Base-by-base conservation (phyloP, 2,113 vertebrate species). In the Amblyornis subalaris region DNA sequence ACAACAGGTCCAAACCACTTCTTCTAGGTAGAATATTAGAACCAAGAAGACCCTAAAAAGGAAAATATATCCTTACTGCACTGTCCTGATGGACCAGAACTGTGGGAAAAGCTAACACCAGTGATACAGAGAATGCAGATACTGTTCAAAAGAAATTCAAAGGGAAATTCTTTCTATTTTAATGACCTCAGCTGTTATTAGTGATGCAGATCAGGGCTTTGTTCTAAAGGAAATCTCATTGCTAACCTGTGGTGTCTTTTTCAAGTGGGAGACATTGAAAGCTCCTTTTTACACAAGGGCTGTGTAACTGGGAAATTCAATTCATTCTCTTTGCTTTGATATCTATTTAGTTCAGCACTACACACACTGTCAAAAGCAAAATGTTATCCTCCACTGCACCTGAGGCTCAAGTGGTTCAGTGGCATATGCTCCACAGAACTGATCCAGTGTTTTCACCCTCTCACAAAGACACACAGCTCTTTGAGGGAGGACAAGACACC, bases 151-250 rank as follows among this genome's bases (percentile, higher is more conserved):
- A 60, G 25, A 87, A 78, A 85, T 81, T 91, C 45, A 94, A 87
- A 95, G 44, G 25, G 31, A 94, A 93, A 91, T n/a, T 65, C 42
- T 89, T 90, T 73, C 65, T 57, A 57, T 65, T 87, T 92, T 82
- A 89, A 90, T 50, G 48, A 55, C 50, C 36, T 38, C 62, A 55
- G 42, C 45, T 69, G 44, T 85, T 91, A 87, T 93, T 94, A 93
- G 91, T 81, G 85, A 95, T 94, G 73, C 86, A 95, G 58, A 92
- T 89, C 45, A 95, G 89, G 76, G 21, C 77, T 94, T 87, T 89
- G 84, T 90, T 93, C 85, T 78, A 65, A 81, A 85, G 51, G 54
- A 85, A 87, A 87, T 65, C 77, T 92, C 54, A 42, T 61, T 69
- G 71, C 61, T 91, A 94, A 90, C 76, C 83, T 90, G 40, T 26